phyloP scores from a whole-genome alignment of 2,888 invertebrate species.

The Caenorhabditis drosophilae region DNA sequence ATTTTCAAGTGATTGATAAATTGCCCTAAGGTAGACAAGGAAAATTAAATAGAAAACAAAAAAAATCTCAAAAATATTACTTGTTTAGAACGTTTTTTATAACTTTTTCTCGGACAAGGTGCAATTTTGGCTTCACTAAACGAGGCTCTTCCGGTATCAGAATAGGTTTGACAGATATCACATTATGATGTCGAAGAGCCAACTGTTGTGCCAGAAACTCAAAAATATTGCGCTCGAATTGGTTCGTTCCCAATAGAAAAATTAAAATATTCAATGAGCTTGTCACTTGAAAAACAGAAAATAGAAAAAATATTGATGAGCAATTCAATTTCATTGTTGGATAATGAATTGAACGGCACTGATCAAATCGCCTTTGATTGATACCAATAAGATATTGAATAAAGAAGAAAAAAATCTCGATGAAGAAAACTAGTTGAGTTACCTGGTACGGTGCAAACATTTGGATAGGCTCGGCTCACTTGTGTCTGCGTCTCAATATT shows the following conservation, averaged over 20 bases:
- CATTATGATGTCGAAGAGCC: slow-evolving; percentile 62
- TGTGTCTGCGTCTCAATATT: slow-evolving; percentile 26
- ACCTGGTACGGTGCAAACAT: slow-evolving; percentile 39
- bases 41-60: too few relatives aligned
- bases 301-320: slow-evolving; percentile 13
- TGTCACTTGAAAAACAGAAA: slow-evolving; percentile 14
- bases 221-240: slow-evolving; percentile 62
- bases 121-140: slow-evolving; percentile 64
- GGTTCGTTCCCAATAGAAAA: slow-evolving; percentile 67
- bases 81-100: slow-evolving; percentile 64
- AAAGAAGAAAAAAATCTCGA: neutral
- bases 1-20: slow-evolving; percentile 60
- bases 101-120: slow-evolving; percentile 66
- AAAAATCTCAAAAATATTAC: slow-evolving; percentile 50
- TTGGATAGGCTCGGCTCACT: slow-evolving; percentile 16
- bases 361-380: too few relatives aligned
- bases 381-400: too few relatives aligned
- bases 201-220: slow-evolving; percentile 67
- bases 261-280: slow-evolving; percentile 60
- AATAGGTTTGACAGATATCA: slow-evolving; percentile 64
- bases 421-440: slow-evolving; percentile 14
- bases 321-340: too few relatives aligned
- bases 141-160: slow-evolving; percentile 69
- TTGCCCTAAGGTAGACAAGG: too few relatives aligned
- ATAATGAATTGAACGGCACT: too few relatives aligned